These are phyloP conservation scores for Cotesia congregata DNA, from an alignment of 2,888 invertebrate species.

Conservation along the genomic window DNA sequence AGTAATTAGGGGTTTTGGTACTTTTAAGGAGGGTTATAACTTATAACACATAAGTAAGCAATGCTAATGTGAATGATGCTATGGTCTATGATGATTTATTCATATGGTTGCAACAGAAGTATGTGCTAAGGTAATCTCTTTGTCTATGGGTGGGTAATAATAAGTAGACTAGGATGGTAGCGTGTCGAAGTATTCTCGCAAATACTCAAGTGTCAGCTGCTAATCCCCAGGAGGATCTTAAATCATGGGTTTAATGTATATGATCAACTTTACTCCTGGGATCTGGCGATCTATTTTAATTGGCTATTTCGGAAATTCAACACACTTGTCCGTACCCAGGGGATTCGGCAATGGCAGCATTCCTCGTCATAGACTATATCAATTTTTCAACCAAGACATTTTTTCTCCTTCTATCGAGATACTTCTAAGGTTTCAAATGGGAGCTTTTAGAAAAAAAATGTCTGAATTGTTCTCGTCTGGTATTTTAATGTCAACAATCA, in stretches of 20 bases:
- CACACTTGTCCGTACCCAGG: not conserved
- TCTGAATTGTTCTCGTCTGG: no score
- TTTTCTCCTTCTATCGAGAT: no score
- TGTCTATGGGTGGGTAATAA: not conserved
- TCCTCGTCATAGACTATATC: not conserved
- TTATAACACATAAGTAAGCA: no score
- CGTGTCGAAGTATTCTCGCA: not conserved
- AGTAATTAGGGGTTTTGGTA: no score
- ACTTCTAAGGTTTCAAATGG: no score
- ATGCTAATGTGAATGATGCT: no score
- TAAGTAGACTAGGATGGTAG: not conserved
- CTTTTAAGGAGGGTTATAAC: no score
- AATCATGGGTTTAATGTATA: slow-evolving; percentile 14
- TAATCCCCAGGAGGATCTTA: slow-evolving; percentile 1
- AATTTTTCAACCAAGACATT: no score
- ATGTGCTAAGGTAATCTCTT: not conserved
- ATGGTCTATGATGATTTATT: no score
- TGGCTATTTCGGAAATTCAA: slow-evolving; percentile 4
- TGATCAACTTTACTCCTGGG: slow-evolving; percentile 10
- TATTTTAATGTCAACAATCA: no score
- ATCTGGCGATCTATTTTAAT: slow-evolving; percentile 20
- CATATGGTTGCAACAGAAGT: no score
- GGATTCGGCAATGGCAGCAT: not conserved
- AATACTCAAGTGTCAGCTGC: not conserved
- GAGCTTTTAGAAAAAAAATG: no score